Base-by-base conservation (phyloP, 2,888 invertebrate genomes). In the Gibbula magus region DNA sequence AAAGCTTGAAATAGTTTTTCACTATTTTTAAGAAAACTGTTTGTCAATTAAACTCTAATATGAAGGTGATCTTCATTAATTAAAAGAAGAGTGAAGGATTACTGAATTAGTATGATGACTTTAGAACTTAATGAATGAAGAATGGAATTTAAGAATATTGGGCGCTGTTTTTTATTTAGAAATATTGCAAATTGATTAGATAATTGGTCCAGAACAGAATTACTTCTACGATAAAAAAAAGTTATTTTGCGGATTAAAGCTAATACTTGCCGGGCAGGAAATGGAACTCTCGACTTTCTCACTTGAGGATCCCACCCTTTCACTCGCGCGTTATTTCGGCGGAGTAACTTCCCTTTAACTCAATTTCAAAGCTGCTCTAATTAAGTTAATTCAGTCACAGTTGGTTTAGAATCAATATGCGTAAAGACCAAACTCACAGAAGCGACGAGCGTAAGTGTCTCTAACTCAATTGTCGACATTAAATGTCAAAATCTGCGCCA, bases 341-440 rank as follows among this genome's bases (percentile, higher is more conserved):
- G 18, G 29, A 61, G 61, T 61, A 29, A 61, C 61, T 61, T 61
- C 61, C 61, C 61, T 61, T 61, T 61, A 61, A 61, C 29, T 61
- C 61, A 61, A 61, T 61, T 61, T 61, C 61, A 61, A 61, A 61
- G 61, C 25, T 61, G 61, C 29, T 18, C 29, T 61, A 61, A 61
- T 61, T 61, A 61, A 61, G 61, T 61, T 61, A 61, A 61, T 61
- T 61, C 61, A 61, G 61, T 61, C 61, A 61, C 61, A 61, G 61
- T 61, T 61, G 61, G 61, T 61, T 61, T 61, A 61, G 61, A 61
- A 61, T 61, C 61, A 61, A 61, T 61, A 61, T 61, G 61, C 61
- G 29, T 61, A 61, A 61, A 61, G 29, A 61, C 29, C 25, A 61
- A 32, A 61, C 29, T 61, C 61, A 61, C 22, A 29, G 29, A 29